A percentile compares a stretch with the other conserved stretches of the same genome.
These are phyloP conservation scores for Aeoliscus strigatus DNA, from an alignment of 2,797 vertebrate species.

Conservation along the genomic window DNA sequence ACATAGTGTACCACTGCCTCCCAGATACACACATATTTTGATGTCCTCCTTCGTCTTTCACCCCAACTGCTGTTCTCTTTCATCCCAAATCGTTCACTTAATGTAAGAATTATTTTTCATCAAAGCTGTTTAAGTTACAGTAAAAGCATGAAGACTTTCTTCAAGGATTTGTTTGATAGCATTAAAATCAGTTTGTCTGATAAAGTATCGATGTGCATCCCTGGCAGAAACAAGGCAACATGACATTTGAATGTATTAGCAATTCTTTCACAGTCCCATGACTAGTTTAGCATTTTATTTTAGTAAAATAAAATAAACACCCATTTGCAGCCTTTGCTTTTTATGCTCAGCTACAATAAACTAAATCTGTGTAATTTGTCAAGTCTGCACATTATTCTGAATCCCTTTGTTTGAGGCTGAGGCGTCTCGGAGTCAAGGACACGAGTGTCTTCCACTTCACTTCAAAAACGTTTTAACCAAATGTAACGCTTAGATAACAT, in stretches of 20 bases:
- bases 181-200: slow-evolving; percentile 3
- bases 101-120: slow-evolving; percentile 34
- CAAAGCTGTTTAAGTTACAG: slow-evolving; percentile 20
- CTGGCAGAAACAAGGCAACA: no score
- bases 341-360: background rate
- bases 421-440: slow-evolving; percentile 22
- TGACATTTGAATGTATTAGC: no score
- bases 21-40: slow-evolving; percentile 56
- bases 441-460: slow-evolving; percentile 2
- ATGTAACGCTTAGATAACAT: slow-evolving; percentile 11
- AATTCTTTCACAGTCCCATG: no score
- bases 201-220: background rate
- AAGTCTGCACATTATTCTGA: slow-evolving; percentile 3
- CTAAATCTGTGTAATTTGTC: slow-evolving; percentile 1
- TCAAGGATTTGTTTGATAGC: slow-evolving; percentile 11
- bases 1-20: slow-evolving; percentile 60
- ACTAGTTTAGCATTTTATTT: no score
- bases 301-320: background rate
- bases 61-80: slow-evolving; percentile 34
- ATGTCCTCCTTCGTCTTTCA: slow-evolving; percentile 30
- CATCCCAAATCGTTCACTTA: slow-evolving; percentile 40
- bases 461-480: slow-evolving; percentile 15
- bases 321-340: background rate
- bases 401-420: slow-evolving; percentile 14
- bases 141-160: slow-evolving; percentile 25